Percentiles rank a stretch among this genome's conserved stretches.
Evolutionary conservation across 1,140 invertebrate species (phyloP).

Genomic region (Nebria ingens): DNA sequence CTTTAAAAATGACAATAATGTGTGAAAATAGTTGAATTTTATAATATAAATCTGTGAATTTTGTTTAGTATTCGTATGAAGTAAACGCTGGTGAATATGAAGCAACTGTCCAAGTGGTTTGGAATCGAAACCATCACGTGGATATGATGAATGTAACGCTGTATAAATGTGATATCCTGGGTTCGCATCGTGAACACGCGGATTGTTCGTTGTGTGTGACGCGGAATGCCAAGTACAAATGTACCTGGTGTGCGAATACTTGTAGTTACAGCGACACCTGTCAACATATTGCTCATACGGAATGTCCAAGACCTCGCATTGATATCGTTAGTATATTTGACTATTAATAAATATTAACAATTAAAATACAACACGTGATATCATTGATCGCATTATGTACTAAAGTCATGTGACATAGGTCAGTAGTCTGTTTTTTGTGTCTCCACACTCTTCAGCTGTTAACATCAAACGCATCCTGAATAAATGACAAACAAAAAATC

Average conservation of each 20-base stretch:
- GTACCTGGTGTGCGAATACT: slow-evolving; percentile 82
- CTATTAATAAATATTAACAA: too few species aligned
- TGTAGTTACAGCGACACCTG: slow-evolving; percentile 81
- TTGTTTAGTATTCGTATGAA: slow-evolving; percentile 73
- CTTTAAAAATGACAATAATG: too few species aligned
- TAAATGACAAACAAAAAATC: too few species aligned
- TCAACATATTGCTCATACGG: slow-evolving; percentile 54
- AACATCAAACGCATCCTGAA: too few species aligned
- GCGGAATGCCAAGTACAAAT: slow-evolving; percentile 75
- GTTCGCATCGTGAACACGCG: slow-evolving; percentile 80
- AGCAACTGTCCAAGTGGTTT: slow-evolving; percentile 79
- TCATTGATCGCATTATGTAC: background rate
- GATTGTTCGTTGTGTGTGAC: slow-evolving; percentile 93
- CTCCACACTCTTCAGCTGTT: too few species aligned
- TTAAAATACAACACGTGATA: too few species aligned
- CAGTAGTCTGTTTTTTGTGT: too few species aligned
- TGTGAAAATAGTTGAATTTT: too few species aligned
- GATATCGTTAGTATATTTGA: slow-evolving; percentile 61
- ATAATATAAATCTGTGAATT: too few species aligned
- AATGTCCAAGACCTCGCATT: slow-evolving; percentile 86
- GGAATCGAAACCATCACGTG: slow-evolving; percentile 87
- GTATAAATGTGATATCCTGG: slow-evolving; percentile 90
- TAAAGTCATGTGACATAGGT: background rate
- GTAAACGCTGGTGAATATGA: slow-evolving; percentile 74
- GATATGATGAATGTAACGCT: slow-evolving; percentile 81